Percentiles rank a stretch among this genome's conserved stretches.
Conservation (phyloP, 2,797 vertebrate species). For the Tokudaia muenninki region DNA sequence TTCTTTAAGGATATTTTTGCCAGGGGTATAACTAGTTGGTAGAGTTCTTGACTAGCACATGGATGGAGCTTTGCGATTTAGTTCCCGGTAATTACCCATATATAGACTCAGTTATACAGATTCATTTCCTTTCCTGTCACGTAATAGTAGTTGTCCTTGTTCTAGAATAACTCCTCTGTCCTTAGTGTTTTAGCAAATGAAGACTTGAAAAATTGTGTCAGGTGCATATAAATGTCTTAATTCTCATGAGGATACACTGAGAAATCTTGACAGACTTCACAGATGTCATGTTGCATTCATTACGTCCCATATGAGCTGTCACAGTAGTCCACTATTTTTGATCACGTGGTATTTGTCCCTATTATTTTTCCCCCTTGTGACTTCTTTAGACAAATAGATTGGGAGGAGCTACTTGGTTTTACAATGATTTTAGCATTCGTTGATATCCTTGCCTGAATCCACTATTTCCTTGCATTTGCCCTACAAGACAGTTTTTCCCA, state of each 20-base stretch:
- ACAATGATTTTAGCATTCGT: not conserved
- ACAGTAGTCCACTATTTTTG: not conserved
- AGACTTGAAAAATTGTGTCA: constrained; percentile 2
- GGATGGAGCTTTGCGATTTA: not conserved
- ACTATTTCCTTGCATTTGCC: not conserved
- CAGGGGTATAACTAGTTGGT: not conserved
- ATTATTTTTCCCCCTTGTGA: not conserved
- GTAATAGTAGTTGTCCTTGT: not conserved
- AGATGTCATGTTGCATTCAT: not conserved
- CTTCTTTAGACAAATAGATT: not conserved
- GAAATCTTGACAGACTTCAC: not conserved
- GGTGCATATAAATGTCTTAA: not conserved
- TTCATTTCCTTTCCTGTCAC: not conserved
- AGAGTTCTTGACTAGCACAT: no score
- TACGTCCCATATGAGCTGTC: not conserved
- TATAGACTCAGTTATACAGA: not conserved
- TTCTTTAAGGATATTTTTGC: not conserved
- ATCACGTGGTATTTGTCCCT: not conserved
- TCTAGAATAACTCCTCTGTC: not conserved
- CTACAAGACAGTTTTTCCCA: not conserved
- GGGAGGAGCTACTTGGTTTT: constrained; percentile 11
- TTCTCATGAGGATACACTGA: not conserved
- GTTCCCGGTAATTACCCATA: not conserved
- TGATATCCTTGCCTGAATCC: not conserved
- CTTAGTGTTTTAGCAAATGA: constrained; percentile 24